Evolutionary conservation across 1,140 invertebrate genomes (phyloP).

Genomic region (Ganaspis sp.): DNA sequence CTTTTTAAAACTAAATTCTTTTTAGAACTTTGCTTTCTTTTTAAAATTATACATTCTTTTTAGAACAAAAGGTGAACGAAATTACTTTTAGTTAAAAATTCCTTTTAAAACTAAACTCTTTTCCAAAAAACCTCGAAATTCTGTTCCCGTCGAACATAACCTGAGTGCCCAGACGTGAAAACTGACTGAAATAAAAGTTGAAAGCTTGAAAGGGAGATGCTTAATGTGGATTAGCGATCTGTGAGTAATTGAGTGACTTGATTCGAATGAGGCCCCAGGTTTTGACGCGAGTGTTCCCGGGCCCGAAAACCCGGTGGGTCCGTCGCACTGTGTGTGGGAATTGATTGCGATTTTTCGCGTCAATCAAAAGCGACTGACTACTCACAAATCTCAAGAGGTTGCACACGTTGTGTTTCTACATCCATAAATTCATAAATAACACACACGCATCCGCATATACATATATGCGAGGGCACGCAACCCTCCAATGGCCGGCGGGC

Average conservation of each 20-base stretch:
- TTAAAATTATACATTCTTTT: too few relatives aligned
- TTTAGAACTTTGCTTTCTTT: too few relatives aligned
- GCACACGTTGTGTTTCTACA: neutral
- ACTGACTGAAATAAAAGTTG: neutral
- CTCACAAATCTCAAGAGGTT: constrained; percentile 16
- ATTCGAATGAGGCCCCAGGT: constrained; percentile 5
- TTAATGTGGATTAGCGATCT: constrained; percentile 5
- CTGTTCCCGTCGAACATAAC: too few relatives aligned
- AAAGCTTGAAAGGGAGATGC: neutral
- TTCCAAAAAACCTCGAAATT: too few relatives aligned
- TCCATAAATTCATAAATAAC: neutral
- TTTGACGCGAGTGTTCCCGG: neutral
- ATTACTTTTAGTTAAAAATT: too few relatives aligned
- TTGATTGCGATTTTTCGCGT: constrained; percentile 32
- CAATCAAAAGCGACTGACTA: constrained; percentile 13
- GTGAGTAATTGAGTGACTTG: constrained; percentile 19
- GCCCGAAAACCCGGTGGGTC: constrained; percentile 40
- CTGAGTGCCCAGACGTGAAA: neutral
- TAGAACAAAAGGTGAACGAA: too few relatives aligned
- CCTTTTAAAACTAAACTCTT: too few relatives aligned
- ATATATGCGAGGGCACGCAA: constrained; percentile 12
- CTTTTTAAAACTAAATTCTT: too few relatives aligned
- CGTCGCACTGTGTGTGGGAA: constrained; percentile 50
- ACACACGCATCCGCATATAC: neutral
- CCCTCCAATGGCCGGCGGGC: neutral